Evolutionary conservation across 2,113 vertebrate genomes (phyloP), one percentile per base, ranked within the genome.

Genomic region (Leiothrix lutea): DNA sequence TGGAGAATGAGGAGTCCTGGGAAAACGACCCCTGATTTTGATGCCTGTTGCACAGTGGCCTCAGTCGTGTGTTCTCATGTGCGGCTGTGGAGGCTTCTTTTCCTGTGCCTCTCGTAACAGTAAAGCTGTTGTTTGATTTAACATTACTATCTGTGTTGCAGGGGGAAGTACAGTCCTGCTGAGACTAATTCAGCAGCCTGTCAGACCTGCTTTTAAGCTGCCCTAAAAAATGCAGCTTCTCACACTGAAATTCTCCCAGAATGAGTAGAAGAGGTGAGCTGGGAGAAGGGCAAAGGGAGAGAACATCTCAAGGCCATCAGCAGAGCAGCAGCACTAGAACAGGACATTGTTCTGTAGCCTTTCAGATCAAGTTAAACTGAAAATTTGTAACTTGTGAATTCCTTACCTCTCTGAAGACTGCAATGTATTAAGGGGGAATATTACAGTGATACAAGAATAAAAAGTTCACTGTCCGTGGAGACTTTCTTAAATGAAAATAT

Each of bases 401-500:
- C n/a, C 78, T 91, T 22, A 38, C 50, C 61, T 67, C 17, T 22
- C 47, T 51, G 50, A 86, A 60, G 54, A 57, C 12, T 33, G 62
- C n/a, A 38, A 19, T 35, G 44, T 35, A 26, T 70, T 78, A n/a
- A 48, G 12, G 62, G 21, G 31, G 17, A 64, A 31, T 33, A 35
- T 60, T 88, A 64, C 67, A 40, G 50, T 42, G 40, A 54, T 72
- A 77, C 3, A 60, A 44, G 36, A 77, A 44, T 21, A 64, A 73
- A 94, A 96, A 47, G 18, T 73, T 86, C 42, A 15, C 50, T 16
- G 31, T 44, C 77, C 75, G 82, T 24, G 56, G 72, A 86, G 72
- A 61, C 72, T 89, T 93, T 84, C 60, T 86, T 69, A 84, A 80
- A 80, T 53, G 64, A 93, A 87, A 93, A 97, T 97, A 88, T 25